Conservation (phyloP, 2,888 invertebrate genomes). For the Volucella zonaria region DNA sequence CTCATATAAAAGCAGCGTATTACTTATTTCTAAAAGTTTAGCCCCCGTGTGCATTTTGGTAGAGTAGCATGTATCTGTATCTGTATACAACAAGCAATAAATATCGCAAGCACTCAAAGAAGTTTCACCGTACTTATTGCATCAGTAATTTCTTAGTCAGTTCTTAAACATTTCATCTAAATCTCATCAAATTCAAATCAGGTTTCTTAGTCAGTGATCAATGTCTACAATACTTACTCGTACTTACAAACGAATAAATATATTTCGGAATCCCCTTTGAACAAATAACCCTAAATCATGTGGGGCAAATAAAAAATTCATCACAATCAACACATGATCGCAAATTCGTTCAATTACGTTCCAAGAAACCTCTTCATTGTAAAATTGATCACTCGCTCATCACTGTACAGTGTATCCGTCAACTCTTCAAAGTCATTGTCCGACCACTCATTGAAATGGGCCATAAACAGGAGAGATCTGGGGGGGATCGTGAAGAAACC, state of each 20-base stretch:
- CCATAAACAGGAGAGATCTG: constrained; percentile 25
- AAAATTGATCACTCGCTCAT: constrained; percentile 36
- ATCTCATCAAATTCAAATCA: constrained; percentile 15
- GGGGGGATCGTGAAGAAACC: neutral
- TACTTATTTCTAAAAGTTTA: no score
- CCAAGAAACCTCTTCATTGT: neutral
- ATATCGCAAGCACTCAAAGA: no score
- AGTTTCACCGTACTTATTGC: no score
- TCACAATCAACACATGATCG: constrained; percentile 1
- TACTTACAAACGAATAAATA: neutral
- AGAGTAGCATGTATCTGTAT: no score
- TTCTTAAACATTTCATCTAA: no score
- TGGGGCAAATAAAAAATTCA: constrained; percentile 8
- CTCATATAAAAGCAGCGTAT: no score
- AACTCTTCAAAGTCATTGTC: constrained; percentile 55
- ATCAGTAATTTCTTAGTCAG: no score
- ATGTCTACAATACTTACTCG: no score
- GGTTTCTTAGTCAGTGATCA: neutral
- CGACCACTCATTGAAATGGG: constrained; percentile 22
- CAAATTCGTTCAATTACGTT: constrained; percentile 31
- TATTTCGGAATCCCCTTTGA: neutral
- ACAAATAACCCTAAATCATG: constrained; percentile 4
- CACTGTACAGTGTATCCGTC: constrained; percentile 8
- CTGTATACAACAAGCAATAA: no score
- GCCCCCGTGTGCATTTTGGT: no score